Base-by-base conservation (phyloP, 2,888 invertebrate genomes). In the Xanthostigma xanthostigma region DNA sequence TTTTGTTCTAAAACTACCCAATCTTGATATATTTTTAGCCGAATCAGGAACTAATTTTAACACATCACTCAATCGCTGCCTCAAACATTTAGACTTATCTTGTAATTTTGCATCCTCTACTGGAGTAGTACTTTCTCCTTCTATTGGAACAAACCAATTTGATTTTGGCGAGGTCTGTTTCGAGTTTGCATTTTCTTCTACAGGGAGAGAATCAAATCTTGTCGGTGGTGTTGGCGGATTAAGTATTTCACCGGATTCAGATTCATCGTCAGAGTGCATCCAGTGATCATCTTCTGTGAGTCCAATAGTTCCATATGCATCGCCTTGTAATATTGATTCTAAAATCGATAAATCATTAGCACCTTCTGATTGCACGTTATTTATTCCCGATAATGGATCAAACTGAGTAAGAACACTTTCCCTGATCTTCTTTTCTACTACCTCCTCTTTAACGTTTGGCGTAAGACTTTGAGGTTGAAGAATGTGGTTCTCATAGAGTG, bases 371-470 rank as follows among this genome's bases (percentile, higher is more conserved):
- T 61, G 52, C 52, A 66, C 51, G 44, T 61, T 56, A 6, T 27
- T 27, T 27, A 27, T 27, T 27, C 27, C 27, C 45, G 64, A 49
- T 50, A 78, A 63, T 2, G 82, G 85, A 66, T 85, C 85, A 67
- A 85, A 85, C 63, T 84, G 82, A 61, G 76, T 71, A 44, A 85
- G 76, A n/a, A 83, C 73, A 59, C 81, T 80, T 55, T 74, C 69
- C 47, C 74, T 72, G 56, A 56, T 59, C 46, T 53, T 55, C 55
- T 50, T 43, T 45, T 51, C 58, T 37, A 34, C 48, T 40, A 47
- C 58, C 56, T 43, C 68, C 65, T 49, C 69, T 51, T 11, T 62
- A 64, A 69, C 67, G 69, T 51, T 49, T 53, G 42, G 42, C 43
- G 44, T 42, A 51, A 40, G 50, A 53, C 53, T 48, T 47, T 45